Base-by-base conservation (phyloP, 2,888 invertebrate species). In the Ashinkailepas kermadecensis region DNA sequence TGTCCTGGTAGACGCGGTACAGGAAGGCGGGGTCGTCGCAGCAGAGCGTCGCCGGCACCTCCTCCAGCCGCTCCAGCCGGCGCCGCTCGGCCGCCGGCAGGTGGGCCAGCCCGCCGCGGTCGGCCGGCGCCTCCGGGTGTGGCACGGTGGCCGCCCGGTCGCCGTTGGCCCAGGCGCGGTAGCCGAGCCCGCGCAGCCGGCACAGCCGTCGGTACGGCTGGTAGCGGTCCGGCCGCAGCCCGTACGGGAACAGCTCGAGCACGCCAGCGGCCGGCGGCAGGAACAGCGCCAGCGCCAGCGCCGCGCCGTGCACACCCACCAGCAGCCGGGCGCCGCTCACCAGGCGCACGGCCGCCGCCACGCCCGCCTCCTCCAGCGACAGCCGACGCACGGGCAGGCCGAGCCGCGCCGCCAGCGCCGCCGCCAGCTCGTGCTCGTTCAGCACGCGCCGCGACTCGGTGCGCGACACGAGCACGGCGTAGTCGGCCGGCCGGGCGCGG, bases 321-420 rank as follows among this genome's bases (percentile, higher is more conserved):
- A 88, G 83, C 18, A 88, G 85, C 85, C 81, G 83, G 39, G 85
- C 82, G 54, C 21, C 54, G 89, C 90, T 3, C 90, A 91, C 12
- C 99, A 99, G 88, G 86, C 92, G 0, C 98, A 99, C 15, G 99
- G 99, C 1, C 89, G 99, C 82, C 91, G 97, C 84, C 94, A 99
- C 88, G 93, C 97, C 56, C 96, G 97, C 67, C 91, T 92, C 74
- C 74, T 74, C 74, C 74, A 74, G 74, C 18, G 74, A 21, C 74
- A 74, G 74, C 10, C 74, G 74, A 21, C 54, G 74, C 10, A 74
- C 74, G 10, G 74, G 74, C 21, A 15, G 56, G 8, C 74, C 18
- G 18, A 74, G 74, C 74, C 74, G 74, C 18, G 54, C 54, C 74
- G 21, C 54, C 74, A 74, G 56, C 74, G 74, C 74, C 56, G 21